phyloP scores from a whole-genome alignment of 2,888 invertebrate species.

The Ormyrus nitidulus region DNA sequence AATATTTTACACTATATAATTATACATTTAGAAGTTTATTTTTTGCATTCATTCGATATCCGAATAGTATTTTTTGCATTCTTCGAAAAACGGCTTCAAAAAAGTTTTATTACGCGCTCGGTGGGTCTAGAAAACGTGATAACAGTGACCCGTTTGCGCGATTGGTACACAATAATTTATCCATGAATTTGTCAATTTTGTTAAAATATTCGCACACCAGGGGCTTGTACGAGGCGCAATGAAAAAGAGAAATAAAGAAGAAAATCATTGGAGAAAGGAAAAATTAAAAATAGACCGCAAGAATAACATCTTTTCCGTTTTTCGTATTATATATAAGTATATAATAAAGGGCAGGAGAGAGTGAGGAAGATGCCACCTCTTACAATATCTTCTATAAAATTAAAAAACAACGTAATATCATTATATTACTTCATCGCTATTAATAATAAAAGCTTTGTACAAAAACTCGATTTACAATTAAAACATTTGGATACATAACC shows the following conservation, averaged over 20 bases:
- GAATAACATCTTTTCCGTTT: slow-evolving; percentile 42
- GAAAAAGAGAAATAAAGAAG: slow-evolving; percentile 56
- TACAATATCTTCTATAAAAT: slow-evolving; percentile 73
- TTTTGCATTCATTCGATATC: slow-evolving; percentile 62
- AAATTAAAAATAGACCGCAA: slow-evolving; percentile 63
- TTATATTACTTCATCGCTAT: slow-evolving; percentile 74
- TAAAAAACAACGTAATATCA: slow-evolving; percentile 75
- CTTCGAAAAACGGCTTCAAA: slow-evolving; percentile 65
- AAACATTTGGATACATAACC: slow-evolving; percentile 72
- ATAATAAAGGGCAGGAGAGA: slow-evolving; percentile 54
- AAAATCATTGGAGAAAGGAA: slow-evolving; percentile 57
- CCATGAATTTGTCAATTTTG: slow-evolving; percentile 53
- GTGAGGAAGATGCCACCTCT: slow-evolving; percentile 60
- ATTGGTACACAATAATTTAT: slow-evolving; percentile 59
- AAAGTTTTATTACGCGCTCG: slow-evolving; percentile 57
- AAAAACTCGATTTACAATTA: slow-evolving; percentile 75
- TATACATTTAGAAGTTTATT: slow-evolving; percentile 61
- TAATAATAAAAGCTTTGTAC: slow-evolving; percentile 75
- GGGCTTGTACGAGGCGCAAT: slow-evolving; percentile 72
- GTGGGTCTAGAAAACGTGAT: slow-evolving; percentile 69
- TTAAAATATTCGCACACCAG: slow-evolving; percentile 65
- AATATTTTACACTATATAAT: slow-evolving; percentile 72
- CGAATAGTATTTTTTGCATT: slow-evolving; percentile 65
- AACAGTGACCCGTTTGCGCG: slow-evolving; percentile 70
- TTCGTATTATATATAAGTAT: slow-evolving; percentile 51